A percentile compares a stretch with the other conserved stretches of the same genome.
Evolutionary conservation across 2,888 invertebrate genomes (phyloP).

Genomic region (Lepidonotus clava): DNA sequence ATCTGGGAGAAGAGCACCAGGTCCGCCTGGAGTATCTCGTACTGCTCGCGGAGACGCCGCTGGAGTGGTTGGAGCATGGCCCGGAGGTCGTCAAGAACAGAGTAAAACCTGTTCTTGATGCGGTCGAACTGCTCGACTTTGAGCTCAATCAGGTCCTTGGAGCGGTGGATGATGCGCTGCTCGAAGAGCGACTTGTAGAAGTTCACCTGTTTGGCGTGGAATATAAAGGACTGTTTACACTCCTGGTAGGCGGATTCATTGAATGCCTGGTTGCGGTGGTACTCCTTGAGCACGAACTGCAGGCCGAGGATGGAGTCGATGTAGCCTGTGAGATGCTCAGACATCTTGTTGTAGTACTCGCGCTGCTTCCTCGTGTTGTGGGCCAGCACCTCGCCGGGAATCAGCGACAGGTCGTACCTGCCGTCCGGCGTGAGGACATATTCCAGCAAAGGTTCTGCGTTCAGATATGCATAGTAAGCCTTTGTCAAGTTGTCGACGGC

Average conservation of each 20-base stretch:
- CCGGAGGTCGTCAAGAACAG: conserved; percentile 5
- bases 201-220: conserved; percentile 51
- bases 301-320: conserved; percentile 44
- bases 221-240: conserved; percentile 22
- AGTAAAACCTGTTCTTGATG: not conserved
- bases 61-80: conserved; percentile 20
- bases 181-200: conserved; percentile 42
- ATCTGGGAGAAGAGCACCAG: conserved; percentile 35
- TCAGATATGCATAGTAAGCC: conserved; percentile 54
- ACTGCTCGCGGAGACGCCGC: conserved; percentile 3
- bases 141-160: conserved; percentile 43
- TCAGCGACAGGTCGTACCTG: conserved; percentile 45
- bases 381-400: conserved; percentile 12
- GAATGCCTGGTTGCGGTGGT: conserved; percentile 21
- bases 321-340: conserved; percentile 50
- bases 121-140: conserved; percentile 33
- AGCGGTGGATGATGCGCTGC: conserved; percentile 22
- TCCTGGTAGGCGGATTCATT: conserved; percentile 38
- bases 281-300: conserved; percentile 36
- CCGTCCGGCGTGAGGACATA: conserved; percentile 50
- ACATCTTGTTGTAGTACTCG: conserved; percentile 52
- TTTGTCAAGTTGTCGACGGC: conserved; percentile 51
- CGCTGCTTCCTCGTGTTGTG: conserved; percentile 40
- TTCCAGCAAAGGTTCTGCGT: conserved; percentile 45
- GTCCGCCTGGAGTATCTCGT: conserved; percentile 30